Evolutionary conservation across 2,888 invertebrate species (phyloP).

Genomic region (Ophion ellenae): DNA sequence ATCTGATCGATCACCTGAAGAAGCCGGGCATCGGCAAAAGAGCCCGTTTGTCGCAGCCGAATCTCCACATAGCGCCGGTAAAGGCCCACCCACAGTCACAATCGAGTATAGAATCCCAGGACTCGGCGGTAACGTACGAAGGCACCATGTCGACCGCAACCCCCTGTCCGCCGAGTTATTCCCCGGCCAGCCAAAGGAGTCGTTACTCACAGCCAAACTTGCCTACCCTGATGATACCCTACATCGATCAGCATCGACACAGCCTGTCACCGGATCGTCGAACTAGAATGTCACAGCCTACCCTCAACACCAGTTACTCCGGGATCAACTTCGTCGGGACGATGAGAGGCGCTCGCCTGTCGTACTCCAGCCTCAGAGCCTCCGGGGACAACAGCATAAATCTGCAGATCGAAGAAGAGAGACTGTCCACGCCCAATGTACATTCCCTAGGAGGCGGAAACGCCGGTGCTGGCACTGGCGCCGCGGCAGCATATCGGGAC

Average conservation of each 20-base stretch:
- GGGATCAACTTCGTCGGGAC: conserved; percentile 75
- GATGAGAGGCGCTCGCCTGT: conserved; percentile 74
- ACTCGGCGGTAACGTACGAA: conserved; percentile 75
- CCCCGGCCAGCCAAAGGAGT: conserved; percentile 79
- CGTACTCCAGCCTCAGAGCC: conserved; percentile 77
- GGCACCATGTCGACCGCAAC: conserved; percentile 75
- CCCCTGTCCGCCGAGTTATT: conserved; percentile 77
- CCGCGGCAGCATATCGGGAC: conserved; percentile 49
- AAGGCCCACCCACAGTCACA: conserved; percentile 74
- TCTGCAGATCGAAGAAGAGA: conserved; percentile 73
- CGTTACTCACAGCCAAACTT: conserved; percentile 81
- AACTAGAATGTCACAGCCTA: conserved; percentile 80
- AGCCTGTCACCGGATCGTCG: conserved; percentile 74
- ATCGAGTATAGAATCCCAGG: conserved; percentile 78
- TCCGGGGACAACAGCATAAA: conserved; percentile 78
- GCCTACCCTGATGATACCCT: conserved; percentile 77
- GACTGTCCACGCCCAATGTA: conserved; percentile 76
- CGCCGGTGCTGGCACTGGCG: neutral
- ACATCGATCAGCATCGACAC: conserved; percentile 70
- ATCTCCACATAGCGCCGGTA: conserved; percentile 78
- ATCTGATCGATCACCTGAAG: conserved; percentile 77
- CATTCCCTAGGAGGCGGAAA: conserved; percentile 40
- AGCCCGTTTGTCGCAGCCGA: conserved; percentile 79
- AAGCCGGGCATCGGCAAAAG: conserved; percentile 72
- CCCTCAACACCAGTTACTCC: conserved; percentile 76